A percentile compares a stretch with the other conserved stretches of the same genome.
Conservation (phyloP, 2,888 invertebrate species). For the Dryobota labecula region DNA sequence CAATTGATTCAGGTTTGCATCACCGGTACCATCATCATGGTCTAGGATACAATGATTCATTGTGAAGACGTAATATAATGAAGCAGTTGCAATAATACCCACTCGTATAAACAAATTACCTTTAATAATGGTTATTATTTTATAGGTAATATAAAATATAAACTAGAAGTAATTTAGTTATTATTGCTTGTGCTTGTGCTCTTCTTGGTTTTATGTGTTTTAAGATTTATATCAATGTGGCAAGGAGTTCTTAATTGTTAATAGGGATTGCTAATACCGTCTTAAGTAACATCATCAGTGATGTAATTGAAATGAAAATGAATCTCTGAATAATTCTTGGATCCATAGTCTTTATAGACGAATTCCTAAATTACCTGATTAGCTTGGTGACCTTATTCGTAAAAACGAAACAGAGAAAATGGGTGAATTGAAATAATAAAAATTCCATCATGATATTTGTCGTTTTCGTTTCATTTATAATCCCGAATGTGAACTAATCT, state of each 20-base stretch:
- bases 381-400: neutral
- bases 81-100: slow-evolving; percentile 26
- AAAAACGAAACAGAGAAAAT: neutral
- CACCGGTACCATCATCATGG: slow-evolving; percentile 21
- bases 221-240: slow-evolving; percentile 9
- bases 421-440: neutral
- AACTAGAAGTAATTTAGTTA: slow-evolving; percentile 34
- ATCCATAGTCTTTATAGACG: neutral
- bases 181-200: slow-evolving; percentile 2
- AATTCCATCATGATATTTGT: neutral
- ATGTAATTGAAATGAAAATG: neutral
- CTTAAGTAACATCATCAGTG: neutral
- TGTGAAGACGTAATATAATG: slow-evolving; percentile 17
- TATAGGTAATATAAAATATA: slow-evolving; percentile 31
- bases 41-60: slow-evolving; percentile 50
- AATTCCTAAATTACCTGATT: neutral
- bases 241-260: neutral
- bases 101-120: slow-evolving; percentile 49
- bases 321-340: neutral
- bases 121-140: slow-evolving; percentile 43
- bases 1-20: slow-evolving; percentile 34
- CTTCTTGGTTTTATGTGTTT: slow-evolving; percentile 4
- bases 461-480: neutral
- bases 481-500: neutral
- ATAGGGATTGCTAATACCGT: slow-evolving; percentile 1